A percentile compares a stretch with the other conserved stretches of the same genome.
Conservation (phyloP, 1,140 invertebrate species). For the Druon quercuslanigerum region DNA sequence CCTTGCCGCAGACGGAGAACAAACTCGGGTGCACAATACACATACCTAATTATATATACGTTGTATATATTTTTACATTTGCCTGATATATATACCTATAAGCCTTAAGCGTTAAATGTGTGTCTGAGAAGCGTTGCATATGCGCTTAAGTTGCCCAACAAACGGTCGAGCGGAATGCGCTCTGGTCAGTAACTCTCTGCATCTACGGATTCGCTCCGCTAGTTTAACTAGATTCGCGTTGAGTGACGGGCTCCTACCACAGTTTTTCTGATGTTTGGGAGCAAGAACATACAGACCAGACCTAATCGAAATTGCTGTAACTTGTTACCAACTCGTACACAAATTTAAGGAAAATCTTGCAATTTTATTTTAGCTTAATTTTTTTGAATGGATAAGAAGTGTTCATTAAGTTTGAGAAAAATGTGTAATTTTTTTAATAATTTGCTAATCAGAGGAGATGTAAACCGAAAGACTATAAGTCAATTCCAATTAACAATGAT, state of each 20-base stretch:
- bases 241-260: conserved; percentile 7
- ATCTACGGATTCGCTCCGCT: conserved; percentile 1
- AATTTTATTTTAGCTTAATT: no score
- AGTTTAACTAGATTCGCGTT: conserved; percentile 28
- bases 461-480: no score
- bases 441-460: no score
- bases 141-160: conserved; percentile 15
- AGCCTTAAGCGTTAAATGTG: background rate
- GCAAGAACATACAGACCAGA: background rate
- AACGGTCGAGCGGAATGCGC: conserved; percentile 20
- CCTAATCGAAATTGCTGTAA: background rate
- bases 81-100: background rate
- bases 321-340: background rate
- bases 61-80: background rate
- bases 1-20: conserved; percentile 12
- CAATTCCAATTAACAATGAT: no score
- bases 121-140: conserved; percentile 2
- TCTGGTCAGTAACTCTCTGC: conserved; percentile 14
- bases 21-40: conserved; percentile 2
- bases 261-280: background rate
- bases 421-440: no score
- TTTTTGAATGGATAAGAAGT: no score
- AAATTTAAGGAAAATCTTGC: background rate
- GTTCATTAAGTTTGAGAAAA: no score
- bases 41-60: background rate